Conservation (phyloP, 2,797 vertebrate genomes). For the Chlorospingus flavigularis region DNA sequence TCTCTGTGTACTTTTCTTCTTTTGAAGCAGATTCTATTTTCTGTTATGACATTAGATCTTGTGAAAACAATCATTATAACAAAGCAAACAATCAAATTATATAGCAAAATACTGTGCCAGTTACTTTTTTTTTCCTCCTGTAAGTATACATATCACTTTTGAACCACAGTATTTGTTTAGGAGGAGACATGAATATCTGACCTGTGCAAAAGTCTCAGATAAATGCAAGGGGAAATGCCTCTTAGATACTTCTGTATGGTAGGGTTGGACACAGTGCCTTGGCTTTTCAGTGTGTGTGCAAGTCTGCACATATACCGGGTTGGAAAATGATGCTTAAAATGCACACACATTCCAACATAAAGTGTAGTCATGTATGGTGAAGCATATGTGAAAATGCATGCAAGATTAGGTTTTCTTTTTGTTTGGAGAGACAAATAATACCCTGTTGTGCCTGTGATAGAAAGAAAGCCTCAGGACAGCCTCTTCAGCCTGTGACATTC, state of each 20-base stretch:
- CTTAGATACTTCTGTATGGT: neutral
- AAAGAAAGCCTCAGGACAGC: neutral
- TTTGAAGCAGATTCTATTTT: neutral
- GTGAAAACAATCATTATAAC: neutral
- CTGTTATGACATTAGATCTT: neutral
- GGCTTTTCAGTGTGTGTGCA: neutral
- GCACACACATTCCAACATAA: neutral
- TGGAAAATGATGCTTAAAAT: neutral
- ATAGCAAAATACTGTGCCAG: neutral
- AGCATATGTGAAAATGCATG: neutral
- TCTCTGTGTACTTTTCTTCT: neutral
- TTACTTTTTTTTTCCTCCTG: neutral
- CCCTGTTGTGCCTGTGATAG: neutral
- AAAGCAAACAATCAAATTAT: neutral
- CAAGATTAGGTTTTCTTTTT: neutral
- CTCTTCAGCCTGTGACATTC: neutral
- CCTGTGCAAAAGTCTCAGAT: neutral
- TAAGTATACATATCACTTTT: neutral
- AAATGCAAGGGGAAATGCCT: neutral
- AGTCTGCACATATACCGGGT: neutral
- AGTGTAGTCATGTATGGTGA: neutral
- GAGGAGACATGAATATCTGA: neutral
- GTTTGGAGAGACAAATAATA: neutral
- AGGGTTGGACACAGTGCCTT: neutral
- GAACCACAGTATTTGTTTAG: neutral